phyloP scores from a whole-genome alignment of 2,888 invertebrate genomes.

The Drosophila koepferae region DNA sequence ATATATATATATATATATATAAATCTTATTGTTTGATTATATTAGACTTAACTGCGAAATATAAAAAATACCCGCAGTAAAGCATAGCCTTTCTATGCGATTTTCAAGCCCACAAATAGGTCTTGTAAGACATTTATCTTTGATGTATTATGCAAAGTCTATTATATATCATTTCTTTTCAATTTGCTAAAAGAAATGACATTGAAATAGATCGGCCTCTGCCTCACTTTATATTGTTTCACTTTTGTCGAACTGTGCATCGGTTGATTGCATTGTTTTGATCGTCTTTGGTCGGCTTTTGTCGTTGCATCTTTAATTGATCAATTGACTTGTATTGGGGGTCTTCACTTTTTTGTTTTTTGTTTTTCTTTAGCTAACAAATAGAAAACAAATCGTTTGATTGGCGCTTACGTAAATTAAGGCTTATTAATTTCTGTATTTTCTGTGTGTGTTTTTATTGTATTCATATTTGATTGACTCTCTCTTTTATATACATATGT shows the following conservation, averaged over 20 bases:
- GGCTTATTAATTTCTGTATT: conserved; percentile 56
- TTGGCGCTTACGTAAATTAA: conserved; percentile 71
- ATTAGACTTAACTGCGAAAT: background rate
- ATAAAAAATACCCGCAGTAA: too few relatives aligned
- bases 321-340: conserved; percentile 61
- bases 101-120: background rate
- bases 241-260: background rate
- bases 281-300: conserved; percentile 11
- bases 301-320: conserved; percentile 64
- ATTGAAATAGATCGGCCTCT: background rate
- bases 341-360: conserved; percentile 27
- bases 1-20: too few relatives aligned
- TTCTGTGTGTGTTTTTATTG: conserved; percentile 27
- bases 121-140: background rate
- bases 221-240: background rate
- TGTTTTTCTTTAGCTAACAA: conserved; percentile 26
- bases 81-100: background rate
- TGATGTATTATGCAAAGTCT: background rate
- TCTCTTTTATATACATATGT: conserved; percentile 58
- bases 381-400: conserved; percentile 53
- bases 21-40: too few relatives aligned
- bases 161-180: background rate
- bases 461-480: conserved; percentile 40
- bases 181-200: background rate
- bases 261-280: conserved; percentile 26